These are phyloP conservation scores for Lutjanus erythropterus DNA, from an alignment of 2,113 vertebrate genomes.

Conservation along the genomic window DNA sequence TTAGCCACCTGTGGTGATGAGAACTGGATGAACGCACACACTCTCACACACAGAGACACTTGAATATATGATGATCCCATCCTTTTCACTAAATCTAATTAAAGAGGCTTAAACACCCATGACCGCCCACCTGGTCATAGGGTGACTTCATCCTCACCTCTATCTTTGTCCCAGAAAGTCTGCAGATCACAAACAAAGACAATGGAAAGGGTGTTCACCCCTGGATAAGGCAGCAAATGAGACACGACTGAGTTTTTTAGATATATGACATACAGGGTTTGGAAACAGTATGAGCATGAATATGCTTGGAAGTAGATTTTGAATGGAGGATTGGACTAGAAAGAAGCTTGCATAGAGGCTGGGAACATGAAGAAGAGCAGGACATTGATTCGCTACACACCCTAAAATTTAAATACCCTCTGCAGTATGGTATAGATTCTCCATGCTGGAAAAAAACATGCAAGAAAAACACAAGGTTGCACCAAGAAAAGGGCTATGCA, in stretches of 20 bases:
- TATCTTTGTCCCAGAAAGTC: constrained; percentile 28
- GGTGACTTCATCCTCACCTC: constrained; percentile 69
- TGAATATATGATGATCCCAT: constrained; percentile 48
- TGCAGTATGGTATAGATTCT: constrained; percentile 63
- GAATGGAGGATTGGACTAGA: background rate
- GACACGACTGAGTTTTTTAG: background rate
- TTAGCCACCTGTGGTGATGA: constrained; percentile 77
- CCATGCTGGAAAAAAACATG: constrained; percentile 47
- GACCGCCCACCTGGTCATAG: constrained; percentile 58
- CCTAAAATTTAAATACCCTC: constrained; percentile 50
- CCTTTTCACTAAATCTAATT: constrained; percentile 74
- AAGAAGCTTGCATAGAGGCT: background rate
- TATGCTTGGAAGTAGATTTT: constrained; percentile 1
- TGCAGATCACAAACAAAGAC: constrained; percentile 14
- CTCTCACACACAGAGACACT: constrained; percentile 25
- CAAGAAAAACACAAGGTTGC: constrained; percentile 49
- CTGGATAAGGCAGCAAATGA: background rate
- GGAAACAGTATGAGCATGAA: background rate
- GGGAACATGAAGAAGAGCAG: constrained; percentile 49
- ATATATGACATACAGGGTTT: background rate
- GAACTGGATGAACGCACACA: background rate
- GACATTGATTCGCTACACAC: constrained; percentile 62
- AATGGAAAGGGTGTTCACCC: background rate
- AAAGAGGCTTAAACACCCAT: constrained; percentile 52
- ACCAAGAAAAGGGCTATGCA: constrained; percentile 22